These are phyloP conservation scores for Conopomorpha cramerella DNA, from an alignment of 1,140 invertebrate species.

Conservation along the genomic window DNA sequence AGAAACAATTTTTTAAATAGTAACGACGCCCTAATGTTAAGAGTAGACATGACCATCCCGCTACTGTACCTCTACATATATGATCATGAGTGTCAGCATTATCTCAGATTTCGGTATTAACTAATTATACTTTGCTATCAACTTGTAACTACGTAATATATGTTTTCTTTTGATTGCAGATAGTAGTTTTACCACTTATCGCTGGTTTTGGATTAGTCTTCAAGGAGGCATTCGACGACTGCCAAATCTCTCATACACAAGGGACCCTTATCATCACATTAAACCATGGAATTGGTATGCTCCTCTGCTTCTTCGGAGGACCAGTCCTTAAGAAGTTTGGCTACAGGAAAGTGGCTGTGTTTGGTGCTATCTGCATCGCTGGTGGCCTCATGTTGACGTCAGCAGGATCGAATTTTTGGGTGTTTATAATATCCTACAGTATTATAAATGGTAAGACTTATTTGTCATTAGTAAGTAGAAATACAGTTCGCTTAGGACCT, in stretches of 20 bases:
- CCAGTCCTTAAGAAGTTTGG: conserved; percentile 61
- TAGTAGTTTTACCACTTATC: conserved; percentile 62
- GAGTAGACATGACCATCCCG: too few species aligned
- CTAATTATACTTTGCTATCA: too few species aligned
- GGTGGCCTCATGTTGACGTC: conserved; percentile 58
- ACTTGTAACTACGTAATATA: conserved; percentile 1
- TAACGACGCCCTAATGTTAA: too few species aligned
- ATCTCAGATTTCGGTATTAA: too few species aligned
- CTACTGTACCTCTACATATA: too few species aligned
- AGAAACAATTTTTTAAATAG: too few species aligned
- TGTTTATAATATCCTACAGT: conserved; percentile 66
- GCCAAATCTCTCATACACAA: conserved; percentile 58
- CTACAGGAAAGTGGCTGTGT: conserved; percentile 62
- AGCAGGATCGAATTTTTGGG: conserved; percentile 48
- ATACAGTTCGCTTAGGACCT: too few species aligned
- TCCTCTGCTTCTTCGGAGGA: conserved; percentile 65
- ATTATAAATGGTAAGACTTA: conserved; percentile 68
- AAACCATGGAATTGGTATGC: conserved; percentile 67
- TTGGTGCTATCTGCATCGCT: conserved; percentile 50
- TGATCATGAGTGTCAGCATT: too few species aligned
- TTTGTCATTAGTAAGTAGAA: too few species aligned
- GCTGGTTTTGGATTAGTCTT: conserved; percentile 64
- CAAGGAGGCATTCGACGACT: conserved; percentile 56
- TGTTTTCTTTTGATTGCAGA: conserved; percentile 31
- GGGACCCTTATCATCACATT: conserved; percentile 63